These are phyloP conservation scores for Dendrocincla tyrannina DNA, from an alignment of 2,797 vertebrate genomes.

Conservation along the genomic window DNA sequence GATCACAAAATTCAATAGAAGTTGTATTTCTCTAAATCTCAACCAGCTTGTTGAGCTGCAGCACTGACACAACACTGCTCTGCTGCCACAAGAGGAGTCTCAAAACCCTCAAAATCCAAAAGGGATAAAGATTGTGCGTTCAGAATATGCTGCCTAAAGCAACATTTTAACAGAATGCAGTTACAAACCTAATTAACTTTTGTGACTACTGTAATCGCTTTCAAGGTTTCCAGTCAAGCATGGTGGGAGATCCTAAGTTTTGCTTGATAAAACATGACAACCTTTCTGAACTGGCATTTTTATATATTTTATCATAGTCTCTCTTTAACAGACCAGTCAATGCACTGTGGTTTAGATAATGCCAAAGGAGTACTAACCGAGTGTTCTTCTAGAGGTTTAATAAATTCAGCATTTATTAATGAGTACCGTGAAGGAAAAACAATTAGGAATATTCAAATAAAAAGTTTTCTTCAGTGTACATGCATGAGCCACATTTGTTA, in stretches of 20 bases:
- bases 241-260: neutral
- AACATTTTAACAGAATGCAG: neutral
- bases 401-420: neutral
- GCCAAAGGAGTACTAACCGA: neutral
- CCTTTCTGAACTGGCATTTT: neutral
- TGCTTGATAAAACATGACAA: neutral
- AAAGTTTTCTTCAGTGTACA: neutral
- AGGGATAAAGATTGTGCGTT: neutral
- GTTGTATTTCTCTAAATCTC: neutral
- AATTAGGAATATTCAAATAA: neutral
- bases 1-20: neutral
- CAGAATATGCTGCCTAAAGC: neutral
- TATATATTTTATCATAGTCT: neutral
- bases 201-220: neutral
- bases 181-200: neutral
- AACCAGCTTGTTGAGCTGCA: neutral
- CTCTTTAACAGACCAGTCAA: neutral
- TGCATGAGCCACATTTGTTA: fast-evolving
- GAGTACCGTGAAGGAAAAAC: neutral
- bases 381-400: neutral
- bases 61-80: neutral
- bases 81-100: neutral
- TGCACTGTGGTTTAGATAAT: neutral
- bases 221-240: neutral
- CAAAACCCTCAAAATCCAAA: neutral